phyloP scores from a whole-genome alignment of 2,113 vertebrate genomes.

The Nyctereutes procyonoides region DNA sequence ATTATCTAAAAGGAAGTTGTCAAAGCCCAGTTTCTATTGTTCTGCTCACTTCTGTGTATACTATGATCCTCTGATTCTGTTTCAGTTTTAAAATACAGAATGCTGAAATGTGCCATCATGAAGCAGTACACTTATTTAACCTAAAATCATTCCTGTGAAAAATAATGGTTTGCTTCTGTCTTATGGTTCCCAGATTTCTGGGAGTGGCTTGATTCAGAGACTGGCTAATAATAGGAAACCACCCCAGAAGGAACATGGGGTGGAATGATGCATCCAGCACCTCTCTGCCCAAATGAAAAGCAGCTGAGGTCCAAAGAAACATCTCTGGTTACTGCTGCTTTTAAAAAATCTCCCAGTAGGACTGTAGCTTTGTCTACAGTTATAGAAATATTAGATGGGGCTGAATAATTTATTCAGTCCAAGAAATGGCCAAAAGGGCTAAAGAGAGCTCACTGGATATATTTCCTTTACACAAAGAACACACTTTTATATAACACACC shows the following conservation, averaged over 20 bases:
- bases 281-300: background rate
- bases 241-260: background rate
- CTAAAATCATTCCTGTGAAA: background rate
- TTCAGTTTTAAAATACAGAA: background rate
- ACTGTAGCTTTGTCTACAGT: background rate
- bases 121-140: background rate
- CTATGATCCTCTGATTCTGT: background rate
- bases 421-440: background rate
- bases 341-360: background rate
- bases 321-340: background rate
- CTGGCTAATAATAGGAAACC: background rate
- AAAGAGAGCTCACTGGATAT: background rate
- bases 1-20: background rate
- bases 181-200: background rate
- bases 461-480: background rate
- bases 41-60: background rate
- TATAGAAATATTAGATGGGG: background rate
- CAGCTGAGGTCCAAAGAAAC: background rate
- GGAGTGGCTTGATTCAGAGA: background rate
- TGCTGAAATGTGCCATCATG: background rate
- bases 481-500: background rate
- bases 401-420: background rate
- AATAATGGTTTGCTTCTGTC: background rate
- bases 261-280: fast-evolving
- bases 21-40: background rate